Evolutionary conservation across 2,888 invertebrate species (phyloP), one percentile per base, ranked within the genome.

Genomic region (Halictus ligatus): DNA sequence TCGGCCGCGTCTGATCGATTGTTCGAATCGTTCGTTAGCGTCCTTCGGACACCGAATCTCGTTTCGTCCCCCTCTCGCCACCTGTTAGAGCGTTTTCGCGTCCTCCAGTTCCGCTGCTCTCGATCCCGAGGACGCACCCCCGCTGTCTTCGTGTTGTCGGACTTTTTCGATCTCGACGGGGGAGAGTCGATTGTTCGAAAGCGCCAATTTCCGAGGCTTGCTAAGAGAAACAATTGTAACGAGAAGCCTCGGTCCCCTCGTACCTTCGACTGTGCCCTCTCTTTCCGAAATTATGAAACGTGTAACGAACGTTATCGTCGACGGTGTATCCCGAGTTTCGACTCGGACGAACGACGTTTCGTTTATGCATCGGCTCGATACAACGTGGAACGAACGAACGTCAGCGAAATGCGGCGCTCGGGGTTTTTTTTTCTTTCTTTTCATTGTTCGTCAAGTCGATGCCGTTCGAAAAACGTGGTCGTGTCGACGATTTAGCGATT

Each of bases 311-410:
- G 2, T 35, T 2, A 69, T 73, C n/a, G 15, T 25, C 46, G 48
- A 25, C 1, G 46, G 48, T 48, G 48, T 48, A 48, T 29, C 48
- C 4, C 29, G 18, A 5, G 21, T 54, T 54, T 4, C 21, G 50
- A 50, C 0, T 74, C 48, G 48, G 10, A 74, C 18, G 29, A 29
- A 12, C 74, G 29, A 35, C 21, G 29, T 74, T 74, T 35, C 29
- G 6, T 35, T 58, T 58, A 35, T 54, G 71, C 54, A 54, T 50
- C 69, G 69, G 5, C 15, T 79, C 46, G 69, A 90, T 91, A 92
- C 91, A 92, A 91, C 91, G 86, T 89, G 89, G 89, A 87, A 88
- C 89, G 90, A 89, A 88, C 90, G 92, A 91, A n/a, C 71, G 71
- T 71, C 91, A 78, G 80, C 78, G 80, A 84, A 85, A 64, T 75